phyloP scores from a whole-genome alignment of 2,113 vertebrate genomes.

The Fukomys damarensis region DNA sequence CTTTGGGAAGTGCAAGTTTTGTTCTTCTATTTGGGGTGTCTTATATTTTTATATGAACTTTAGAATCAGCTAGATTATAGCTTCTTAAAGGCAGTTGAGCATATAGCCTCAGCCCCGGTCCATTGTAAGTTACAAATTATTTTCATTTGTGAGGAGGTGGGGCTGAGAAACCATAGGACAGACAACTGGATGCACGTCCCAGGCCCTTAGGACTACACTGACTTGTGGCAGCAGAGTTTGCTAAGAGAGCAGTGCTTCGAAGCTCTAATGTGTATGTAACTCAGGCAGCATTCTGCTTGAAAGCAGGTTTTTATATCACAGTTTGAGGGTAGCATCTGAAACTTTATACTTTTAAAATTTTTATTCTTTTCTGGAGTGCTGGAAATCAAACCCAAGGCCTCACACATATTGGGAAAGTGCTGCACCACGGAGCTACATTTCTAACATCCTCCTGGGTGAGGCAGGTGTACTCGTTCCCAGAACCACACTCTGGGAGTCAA shows the following conservation, averaged over 20 bases:
- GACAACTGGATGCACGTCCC: neutral
- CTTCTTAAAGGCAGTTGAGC: neutral
- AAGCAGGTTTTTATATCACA: neutral
- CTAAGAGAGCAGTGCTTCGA: neutral
- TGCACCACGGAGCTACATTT: neutral
- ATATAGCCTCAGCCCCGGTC: neutral
- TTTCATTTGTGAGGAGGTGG: neutral
- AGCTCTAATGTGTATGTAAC: neutral
- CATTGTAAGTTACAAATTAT: neutral
- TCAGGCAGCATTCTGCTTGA: neutral
- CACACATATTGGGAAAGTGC: neutral
- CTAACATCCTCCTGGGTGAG: neutral
- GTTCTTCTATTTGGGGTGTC: neutral
- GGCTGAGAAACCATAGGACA: neutral
- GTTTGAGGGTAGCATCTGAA: neutral
- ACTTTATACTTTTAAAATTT: neutral
- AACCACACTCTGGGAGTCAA: conserved; percentile 3
- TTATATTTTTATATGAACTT: conserved; percentile 3
- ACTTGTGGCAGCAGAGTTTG: neutral
- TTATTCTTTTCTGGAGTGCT: neutral
- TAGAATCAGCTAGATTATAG: neutral
- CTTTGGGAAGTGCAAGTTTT: neutral
- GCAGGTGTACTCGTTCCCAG: neutral
- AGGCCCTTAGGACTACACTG: neutral
- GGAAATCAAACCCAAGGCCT: neutral